Evolutionary conservation across 2,797 vertebrate genomes (phyloP).

Genomic region (Lutjanus campechanus): DNA sequence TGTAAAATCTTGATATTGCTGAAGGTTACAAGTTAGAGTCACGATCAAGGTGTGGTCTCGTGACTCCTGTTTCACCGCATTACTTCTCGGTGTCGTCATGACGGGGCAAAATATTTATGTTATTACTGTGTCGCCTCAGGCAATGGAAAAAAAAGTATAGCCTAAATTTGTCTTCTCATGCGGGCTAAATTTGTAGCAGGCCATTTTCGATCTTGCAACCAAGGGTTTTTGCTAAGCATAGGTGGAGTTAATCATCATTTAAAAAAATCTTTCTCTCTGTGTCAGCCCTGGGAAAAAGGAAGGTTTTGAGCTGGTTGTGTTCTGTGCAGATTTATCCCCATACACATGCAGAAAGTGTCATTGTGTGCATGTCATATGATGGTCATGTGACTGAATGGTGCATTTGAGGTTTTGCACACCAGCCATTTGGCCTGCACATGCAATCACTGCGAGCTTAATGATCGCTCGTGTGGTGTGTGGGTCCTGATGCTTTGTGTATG

Average conservation of each 20-base stretch:
- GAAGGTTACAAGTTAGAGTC: slow-evolving; percentile 16
- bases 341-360: slow-evolving; percentile 14
- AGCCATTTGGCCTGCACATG: slow-evolving; percentile 50
- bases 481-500: slow-evolving; percentile 8
- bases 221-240: not conserved
- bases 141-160: slow-evolving; percentile 4
- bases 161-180: slow-evolving; percentile 23
- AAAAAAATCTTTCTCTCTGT: not conserved
- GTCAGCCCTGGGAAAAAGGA: not conserved
- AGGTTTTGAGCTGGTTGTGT: not conserved
- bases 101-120: slow-evolving; percentile 45
- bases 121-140: slow-evolving; percentile 43
- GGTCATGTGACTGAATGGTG: slow-evolving; percentile 34
- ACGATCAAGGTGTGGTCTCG: slow-evolving; percentile 56
- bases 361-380: slow-evolving; percentile 37
- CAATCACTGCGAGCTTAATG: slow-evolving; percentile 18
- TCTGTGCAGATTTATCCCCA: slow-evolving; percentile 15
- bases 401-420: slow-evolving; percentile 47
- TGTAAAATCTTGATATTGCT: slow-evolving; percentile 1
- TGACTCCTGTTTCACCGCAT: slow-evolving; percentile 47
- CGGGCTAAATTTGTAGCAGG: slow-evolving; percentile 14
- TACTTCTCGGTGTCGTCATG: slow-evolving; percentile 54
- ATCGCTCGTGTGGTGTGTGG: slow-evolving; percentile 23
- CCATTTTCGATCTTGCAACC: slow-evolving; percentile 13
- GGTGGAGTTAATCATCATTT: slow-evolving; percentile 18